A percentile compares a stretch with the other conserved stretches of the same genome.
Conservation (phyloP, 2,888 invertebrate species). For the Cataglyphis albicans region DNA sequence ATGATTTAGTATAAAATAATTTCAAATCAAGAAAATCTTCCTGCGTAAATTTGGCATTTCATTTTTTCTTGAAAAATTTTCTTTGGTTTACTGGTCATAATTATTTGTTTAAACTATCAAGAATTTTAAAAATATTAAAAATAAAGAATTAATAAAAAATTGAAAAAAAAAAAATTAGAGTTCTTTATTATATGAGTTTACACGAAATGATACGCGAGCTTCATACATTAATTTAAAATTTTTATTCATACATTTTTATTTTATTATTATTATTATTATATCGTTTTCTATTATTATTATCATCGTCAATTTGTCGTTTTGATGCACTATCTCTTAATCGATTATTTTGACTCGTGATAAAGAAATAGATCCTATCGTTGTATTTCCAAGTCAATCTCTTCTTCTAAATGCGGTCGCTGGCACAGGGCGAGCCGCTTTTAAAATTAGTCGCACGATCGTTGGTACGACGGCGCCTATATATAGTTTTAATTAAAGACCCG, state of each 20-base stretch:
- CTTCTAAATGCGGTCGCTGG: conserved; percentile 32
- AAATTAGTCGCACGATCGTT: conserved; percentile 48
- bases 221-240: background rate
- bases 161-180: no score
- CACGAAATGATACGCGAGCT: no score
- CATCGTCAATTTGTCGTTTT: background rate
- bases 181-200: no score
- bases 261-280: background rate
- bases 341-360: background rate
- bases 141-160: no score
- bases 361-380: conserved; percentile 18
- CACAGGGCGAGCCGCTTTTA: conserved; percentile 9
- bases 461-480: conserved; percentile 41
- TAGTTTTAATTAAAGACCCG: conserved; percentile 49
- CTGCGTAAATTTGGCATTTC: no score
- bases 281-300: background rate
- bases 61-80: no score
- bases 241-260: background rate
- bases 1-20: background rate
- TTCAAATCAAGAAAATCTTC: background rate
- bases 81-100: no score
- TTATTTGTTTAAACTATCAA: no score
- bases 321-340: background rate
- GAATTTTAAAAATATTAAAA: no score
- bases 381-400: conserved; percentile 19